These are phyloP conservation scores for Saccostrea echinata DNA, from an alignment of 1,140 invertebrate species.

Conservation along the genomic window DNA sequence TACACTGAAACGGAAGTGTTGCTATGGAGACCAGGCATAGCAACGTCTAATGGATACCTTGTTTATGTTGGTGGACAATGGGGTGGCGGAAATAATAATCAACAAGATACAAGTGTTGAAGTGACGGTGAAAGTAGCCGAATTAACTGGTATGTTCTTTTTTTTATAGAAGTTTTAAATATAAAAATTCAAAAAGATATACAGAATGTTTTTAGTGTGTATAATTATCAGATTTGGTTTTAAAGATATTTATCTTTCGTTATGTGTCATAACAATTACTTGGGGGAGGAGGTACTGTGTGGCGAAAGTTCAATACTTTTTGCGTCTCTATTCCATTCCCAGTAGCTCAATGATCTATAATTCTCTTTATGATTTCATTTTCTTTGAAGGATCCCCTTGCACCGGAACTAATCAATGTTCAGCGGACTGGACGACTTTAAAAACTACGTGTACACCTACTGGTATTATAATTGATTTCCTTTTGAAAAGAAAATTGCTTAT, in stretches of 20 bases:
- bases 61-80: not conserved
- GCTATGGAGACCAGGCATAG: not conserved
- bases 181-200: too few species aligned
- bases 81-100: not conserved
- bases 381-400: not conserved
- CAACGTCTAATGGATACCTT: not conserved
- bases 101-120: not conserved
- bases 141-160: not conserved
- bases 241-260: too few species aligned
- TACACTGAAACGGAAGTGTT: slow-evolving; percentile 28
- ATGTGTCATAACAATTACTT: too few species aligned
- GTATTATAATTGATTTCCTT: not conserved
- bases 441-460: not conserved
- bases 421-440: not conserved
- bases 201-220: too few species aligned
- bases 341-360: not conserved
- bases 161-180: too few species aligned
- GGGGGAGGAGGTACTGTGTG: too few species aligned
- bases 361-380: not conserved
- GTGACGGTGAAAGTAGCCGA: not conserved
- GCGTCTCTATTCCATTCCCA: too few species aligned
- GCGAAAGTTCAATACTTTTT: too few species aligned
- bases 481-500: too few species aligned
- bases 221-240: too few species aligned
- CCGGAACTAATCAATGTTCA: not conserved